Evolutionary conservation across 2,113 vertebrate genomes (phyloP).

Genomic region (Aptenodytes patagonicus): DNA sequence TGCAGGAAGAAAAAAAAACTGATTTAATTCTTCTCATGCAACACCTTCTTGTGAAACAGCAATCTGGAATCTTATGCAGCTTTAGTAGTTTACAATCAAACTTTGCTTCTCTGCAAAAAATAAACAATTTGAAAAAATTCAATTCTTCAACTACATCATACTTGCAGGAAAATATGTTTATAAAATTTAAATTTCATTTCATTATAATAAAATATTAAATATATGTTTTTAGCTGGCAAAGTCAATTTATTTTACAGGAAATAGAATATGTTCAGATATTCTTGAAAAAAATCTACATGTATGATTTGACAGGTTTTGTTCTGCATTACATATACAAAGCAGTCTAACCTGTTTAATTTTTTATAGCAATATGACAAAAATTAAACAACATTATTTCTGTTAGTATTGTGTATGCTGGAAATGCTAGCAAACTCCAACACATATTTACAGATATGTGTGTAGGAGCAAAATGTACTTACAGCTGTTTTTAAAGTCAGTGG

Average conservation of each 20-base stretch:
- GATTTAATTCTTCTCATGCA: background rate
- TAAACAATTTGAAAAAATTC: background rate
- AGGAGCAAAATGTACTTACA: background rate
- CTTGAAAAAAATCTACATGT: background rate
- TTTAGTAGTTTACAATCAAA: background rate
- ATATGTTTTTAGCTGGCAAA: background rate
- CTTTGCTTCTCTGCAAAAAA: background rate
- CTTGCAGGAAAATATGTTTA: background rate
- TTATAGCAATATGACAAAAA: background rate
- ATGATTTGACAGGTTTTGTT: background rate
- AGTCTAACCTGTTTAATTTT: background rate
- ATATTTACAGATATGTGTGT: background rate
- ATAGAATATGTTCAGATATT: background rate
- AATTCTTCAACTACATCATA: background rate
- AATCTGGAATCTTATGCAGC: background rate
- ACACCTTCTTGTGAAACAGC: background rate
- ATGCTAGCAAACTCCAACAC: background rate
- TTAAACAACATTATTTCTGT: background rate
- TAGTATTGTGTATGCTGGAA: background rate
- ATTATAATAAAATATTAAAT: background rate
- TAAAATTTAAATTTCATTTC: background rate
- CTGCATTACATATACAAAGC: background rate
- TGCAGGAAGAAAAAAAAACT: background rate
- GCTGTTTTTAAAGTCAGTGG: background rate
- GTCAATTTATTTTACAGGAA: background rate